Evolutionary conservation across 2,888 invertebrate genomes (phyloP).

Genomic region (Tenthredo scrophulariae): DNA sequence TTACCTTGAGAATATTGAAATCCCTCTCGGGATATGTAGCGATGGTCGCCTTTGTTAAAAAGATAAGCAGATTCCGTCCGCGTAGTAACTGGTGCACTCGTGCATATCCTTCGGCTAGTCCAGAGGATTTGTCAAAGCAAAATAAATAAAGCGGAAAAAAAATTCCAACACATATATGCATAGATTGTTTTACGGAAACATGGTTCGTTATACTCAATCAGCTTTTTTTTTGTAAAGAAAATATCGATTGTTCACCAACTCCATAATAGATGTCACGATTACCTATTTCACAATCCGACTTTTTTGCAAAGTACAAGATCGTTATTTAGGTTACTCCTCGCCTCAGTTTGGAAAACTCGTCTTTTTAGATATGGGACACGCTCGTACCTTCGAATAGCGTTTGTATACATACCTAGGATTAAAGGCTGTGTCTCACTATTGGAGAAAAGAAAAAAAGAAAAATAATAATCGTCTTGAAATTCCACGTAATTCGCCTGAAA

Average conservation of each 20-base stretch:
- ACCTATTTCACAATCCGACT: not conserved
- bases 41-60: constrained; percentile 34
- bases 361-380: not conserved
- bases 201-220: not conserved
- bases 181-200: constrained; percentile 36
- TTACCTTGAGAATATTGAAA: constrained; percentile 36
- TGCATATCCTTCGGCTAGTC: constrained; percentile 58
- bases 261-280: not conserved
- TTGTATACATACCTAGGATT: not conserved
- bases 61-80: constrained; percentile 46
- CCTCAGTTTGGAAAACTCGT: not conserved
- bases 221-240: not conserved
- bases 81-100: constrained; percentile 3
- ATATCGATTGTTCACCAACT: not conserved
- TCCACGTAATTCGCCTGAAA: not conserved
- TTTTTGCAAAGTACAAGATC: not conserved
- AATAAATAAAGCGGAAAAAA: constrained; percentile 57
- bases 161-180: not conserved
- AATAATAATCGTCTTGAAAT: not conserved
- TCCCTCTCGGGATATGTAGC: constrained; percentile 8
- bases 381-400: not conserved
- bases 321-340: not conserved
- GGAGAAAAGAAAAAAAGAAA: not conserved
- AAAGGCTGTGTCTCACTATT: not conserved
- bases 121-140: constrained; percentile 74